Conservation (phyloP, 2,113 vertebrate genomes). For the Okapia johnstoni region DNA sequence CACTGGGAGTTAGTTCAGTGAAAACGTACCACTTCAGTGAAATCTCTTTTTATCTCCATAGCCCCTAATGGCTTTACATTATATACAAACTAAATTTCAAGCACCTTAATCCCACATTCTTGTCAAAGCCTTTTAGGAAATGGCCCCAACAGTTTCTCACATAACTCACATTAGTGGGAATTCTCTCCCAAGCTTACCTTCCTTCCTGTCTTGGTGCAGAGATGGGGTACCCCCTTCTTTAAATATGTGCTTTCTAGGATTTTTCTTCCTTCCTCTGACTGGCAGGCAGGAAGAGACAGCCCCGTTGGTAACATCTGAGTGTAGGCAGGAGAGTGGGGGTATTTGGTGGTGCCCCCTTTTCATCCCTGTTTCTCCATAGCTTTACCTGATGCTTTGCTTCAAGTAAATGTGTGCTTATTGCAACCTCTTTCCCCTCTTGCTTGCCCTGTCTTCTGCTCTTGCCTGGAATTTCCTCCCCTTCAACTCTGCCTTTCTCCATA, state of each 20-base stretch:
- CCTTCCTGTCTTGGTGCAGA: not conserved
- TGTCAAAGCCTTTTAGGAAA: constrained; percentile 31
- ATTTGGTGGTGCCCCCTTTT: not conserved
- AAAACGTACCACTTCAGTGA: not conserved
- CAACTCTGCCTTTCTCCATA: not conserved
- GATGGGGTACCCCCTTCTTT: not conserved
- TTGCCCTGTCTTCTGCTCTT: not conserved
- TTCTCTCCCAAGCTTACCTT: not conserved
- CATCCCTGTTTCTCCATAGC: not conserved
- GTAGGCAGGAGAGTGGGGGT: no score
- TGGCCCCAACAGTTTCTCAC: not conserved
- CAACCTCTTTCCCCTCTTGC: not conserved
- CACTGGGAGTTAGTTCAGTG: not conserved
- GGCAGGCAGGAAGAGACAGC: not conserved
- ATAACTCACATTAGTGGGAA: not conserved
- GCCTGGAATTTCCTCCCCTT: not conserved
- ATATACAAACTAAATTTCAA: not conserved
- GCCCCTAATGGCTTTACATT: not conserved
- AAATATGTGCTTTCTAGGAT: not conserved
- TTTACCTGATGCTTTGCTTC: not conserved
- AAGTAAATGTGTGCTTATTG: not conserved
- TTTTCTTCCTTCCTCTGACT: not conserved
- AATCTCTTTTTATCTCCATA: not conserved
- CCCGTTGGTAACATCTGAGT: not conserved
- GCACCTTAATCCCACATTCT: not conserved